Evolutionary conservation across 1,140 invertebrate species (phyloP).

Genomic region (Tigriopus japonicus): DNA sequence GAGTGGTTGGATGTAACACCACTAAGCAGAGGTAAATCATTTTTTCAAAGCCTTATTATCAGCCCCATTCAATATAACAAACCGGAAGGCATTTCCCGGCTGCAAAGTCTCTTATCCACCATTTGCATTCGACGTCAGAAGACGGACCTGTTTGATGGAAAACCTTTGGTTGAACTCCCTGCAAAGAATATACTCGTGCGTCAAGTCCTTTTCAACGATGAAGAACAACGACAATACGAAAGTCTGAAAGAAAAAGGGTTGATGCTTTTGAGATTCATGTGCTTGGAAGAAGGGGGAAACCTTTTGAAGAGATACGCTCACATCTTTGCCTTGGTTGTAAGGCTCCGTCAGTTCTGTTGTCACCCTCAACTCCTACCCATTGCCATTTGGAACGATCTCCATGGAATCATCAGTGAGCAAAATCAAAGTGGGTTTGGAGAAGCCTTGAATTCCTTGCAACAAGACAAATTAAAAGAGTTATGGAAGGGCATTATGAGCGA

Average conservation of each 20-base stretch:
- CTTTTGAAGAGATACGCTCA: neutral
- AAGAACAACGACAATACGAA: neutral
- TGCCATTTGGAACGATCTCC: neutral
- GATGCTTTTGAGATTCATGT: neutral
- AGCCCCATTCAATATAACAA: neutral
- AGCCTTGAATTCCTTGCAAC: neutral
- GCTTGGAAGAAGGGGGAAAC: neutral
- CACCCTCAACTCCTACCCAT: constrained; percentile 2
- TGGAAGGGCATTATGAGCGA: neutral
- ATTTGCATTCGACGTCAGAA: constrained; percentile 7
- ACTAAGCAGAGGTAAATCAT: neutral
- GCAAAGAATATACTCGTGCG: neutral
- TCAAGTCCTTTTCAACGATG: neutral
- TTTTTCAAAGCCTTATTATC: neutral
- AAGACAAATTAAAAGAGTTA: neutral
- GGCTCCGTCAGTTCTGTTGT: constrained; percentile 6
- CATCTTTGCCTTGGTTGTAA: constrained; percentile 5
- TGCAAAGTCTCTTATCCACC: neutral
- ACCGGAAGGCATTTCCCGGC: neutral
- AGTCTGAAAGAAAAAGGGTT: neutral
- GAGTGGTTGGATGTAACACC: constrained; percentile 20
- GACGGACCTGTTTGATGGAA: constrained; percentile 3
- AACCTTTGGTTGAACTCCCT: constrained; percentile 10
- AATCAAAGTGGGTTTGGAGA: too few species aligned
- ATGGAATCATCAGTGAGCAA: neutral